Evolutionary conservation across 2,888 invertebrate genomes (phyloP).

Genomic region (Trilocha varians): DNA sequence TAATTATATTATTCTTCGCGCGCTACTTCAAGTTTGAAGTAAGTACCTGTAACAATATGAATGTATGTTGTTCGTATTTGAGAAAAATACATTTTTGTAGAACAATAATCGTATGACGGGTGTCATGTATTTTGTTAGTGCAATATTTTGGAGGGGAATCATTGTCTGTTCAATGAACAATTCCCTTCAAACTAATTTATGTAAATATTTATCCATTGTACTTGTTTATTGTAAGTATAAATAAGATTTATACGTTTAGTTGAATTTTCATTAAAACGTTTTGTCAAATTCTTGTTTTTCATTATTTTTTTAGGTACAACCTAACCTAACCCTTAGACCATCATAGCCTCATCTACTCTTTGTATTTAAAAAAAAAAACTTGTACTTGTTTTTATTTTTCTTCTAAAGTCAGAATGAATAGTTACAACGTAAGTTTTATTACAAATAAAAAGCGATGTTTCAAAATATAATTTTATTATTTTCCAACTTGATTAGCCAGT

Average conservation of each 20-base stretch:
- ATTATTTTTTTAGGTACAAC: slow-evolving; percentile 18
- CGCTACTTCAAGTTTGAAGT: slow-evolving; percentile 1
- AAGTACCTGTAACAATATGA: neutral
- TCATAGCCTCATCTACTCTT: too few relatives aligned
- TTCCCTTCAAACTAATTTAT: slow-evolving; percentile 39
- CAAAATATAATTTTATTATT: too few relatives aligned
- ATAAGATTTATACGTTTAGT: slow-evolving; percentile 74
- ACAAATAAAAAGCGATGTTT: too few relatives aligned
- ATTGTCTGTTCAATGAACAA: slow-evolving; percentile 20
- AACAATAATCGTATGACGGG: slow-evolving; percentile 26
- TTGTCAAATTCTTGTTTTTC: slow-evolving; percentile 26
- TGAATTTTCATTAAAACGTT: slow-evolving; percentile 71
- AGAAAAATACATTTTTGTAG: slow-evolving; percentile 1
- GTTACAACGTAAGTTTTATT: too few relatives aligned
- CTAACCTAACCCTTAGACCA: too few relatives aligned
- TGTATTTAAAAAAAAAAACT: too few relatives aligned
- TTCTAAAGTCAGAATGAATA: too few relatives aligned
- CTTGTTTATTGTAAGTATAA: slow-evolving; percentile 71
- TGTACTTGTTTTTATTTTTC: too few relatives aligned
- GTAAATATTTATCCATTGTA: slow-evolving; percentile 63
- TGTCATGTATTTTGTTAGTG: slow-evolving; percentile 62
- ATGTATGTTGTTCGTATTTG: slow-evolving; percentile 1
- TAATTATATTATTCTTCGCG: neutral
- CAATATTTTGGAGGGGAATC: slow-evolving; percentile 51
- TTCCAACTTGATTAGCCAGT: too few relatives aligned